Conservation (phyloP, 2,797 vertebrate species). For the Hemitrygon akajei region DNA sequence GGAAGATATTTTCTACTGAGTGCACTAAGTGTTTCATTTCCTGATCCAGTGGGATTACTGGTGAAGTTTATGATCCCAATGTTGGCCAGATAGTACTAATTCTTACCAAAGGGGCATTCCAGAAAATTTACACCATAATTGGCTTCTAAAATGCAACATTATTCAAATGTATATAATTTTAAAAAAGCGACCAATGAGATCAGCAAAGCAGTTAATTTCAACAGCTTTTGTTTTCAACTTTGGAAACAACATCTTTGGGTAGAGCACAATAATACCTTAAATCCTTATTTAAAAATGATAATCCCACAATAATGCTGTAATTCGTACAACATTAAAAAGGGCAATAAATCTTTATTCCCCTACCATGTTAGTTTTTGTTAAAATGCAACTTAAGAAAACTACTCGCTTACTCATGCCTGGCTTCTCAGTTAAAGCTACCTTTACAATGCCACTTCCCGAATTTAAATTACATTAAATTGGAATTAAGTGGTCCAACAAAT, state of each 20-base stretch:
- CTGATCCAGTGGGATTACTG: not conserved
- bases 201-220: not conserved
- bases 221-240: not conserved
- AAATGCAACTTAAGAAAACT: not conserved
- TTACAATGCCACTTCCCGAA: not conserved
- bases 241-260: not conserved
- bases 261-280: not conserved
- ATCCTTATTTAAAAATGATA: not conserved
- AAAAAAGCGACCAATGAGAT: not conserved
- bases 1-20: not conserved
- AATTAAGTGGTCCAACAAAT: not conserved
- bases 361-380: not conserved
- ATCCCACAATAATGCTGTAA: not conserved
- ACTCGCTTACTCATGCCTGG: conserved; percentile 1
- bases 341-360: not conserved
- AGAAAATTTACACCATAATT: not conserved
- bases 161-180: not conserved
- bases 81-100: not conserved
- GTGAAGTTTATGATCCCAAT: not conserved
- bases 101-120: not conserved
- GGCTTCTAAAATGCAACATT: not conserved
- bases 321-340: not conserved
- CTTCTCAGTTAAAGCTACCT: not conserved
- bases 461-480: conserved; percentile 30
- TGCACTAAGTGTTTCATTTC: not conserved